Evolutionary conservation across 2,113 vertebrate species (phyloP).

Genomic region (Periophthalmus modestus): DNA sequence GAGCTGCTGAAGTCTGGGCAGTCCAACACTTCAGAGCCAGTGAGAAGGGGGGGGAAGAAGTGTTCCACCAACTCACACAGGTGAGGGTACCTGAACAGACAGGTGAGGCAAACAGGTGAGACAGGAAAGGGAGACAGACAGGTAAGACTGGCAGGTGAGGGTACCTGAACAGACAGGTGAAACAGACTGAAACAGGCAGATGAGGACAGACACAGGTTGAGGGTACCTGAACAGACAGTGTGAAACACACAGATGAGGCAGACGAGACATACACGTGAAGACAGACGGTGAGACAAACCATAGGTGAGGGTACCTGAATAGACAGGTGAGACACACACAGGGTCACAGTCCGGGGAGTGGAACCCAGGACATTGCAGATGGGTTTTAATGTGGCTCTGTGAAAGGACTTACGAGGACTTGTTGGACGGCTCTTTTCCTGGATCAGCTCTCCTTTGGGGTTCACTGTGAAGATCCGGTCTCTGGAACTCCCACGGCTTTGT

Average conservation of each 20-base stretch:
- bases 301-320: constrained; percentile 83
- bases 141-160: no score
- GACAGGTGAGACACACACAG: not conserved
- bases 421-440: constrained; percentile 84
- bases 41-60: constrained; percentile 83
- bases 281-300: constrained; percentile 2
- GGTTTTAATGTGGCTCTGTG: not conserved
- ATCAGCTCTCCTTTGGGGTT: constrained; percentile 91
- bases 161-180: no score
- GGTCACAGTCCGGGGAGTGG: not conserved
- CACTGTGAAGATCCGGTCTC: constrained; percentile 88
- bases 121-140: no score
- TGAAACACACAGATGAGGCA: no score
- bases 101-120: no score
- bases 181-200: no score
- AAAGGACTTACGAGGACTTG: constrained; percentile 86
- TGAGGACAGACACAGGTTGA: no score
- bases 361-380: not conserved
- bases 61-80: constrained; percentile 88
- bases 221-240: no score
- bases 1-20: constrained; percentile 86
- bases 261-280: not conserved
- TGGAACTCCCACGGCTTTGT: constrained; percentile 85
- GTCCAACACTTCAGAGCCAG: constrained; percentile 58
- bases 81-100: constrained; percentile 78